Evolutionary conservation across 2,888 invertebrate genomes (phyloP).

Genomic region (Penaeus monodon): DNA sequence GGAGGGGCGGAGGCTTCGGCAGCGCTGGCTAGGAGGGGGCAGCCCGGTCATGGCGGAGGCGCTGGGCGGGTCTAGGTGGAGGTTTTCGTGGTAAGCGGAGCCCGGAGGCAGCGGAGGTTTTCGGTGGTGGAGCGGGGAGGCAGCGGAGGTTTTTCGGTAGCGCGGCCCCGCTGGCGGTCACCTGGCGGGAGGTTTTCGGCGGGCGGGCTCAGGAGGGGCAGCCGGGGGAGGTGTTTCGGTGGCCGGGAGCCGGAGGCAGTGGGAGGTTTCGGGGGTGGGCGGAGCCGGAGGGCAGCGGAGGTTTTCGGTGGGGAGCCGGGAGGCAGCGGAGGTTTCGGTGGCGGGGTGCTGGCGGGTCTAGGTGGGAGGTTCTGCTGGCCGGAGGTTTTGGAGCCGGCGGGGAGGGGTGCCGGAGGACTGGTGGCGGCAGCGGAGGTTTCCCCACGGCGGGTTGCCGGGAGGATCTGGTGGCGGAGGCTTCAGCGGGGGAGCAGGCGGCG

Average conservation of each 20-base stretch:
- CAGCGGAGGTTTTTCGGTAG: not conserved
- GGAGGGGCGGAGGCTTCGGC: not conserved
- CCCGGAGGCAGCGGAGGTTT: not conserved
- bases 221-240: not conserved
- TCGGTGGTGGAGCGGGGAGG: slow-evolving; percentile 19
- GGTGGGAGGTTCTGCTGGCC: not conserved
- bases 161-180: not conserved
- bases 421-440: not conserved
- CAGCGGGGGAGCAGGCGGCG: not conserved
- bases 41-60: not conserved
- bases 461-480: not conserved
- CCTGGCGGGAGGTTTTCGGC: not conserved
- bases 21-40: not conserved
- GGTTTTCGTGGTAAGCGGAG: not conserved
- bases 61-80: not conserved
- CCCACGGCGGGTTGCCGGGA: not conserved
- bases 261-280: not conserved
- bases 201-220: not conserved
- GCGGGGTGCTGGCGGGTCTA: not conserved
- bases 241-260: not conserved
- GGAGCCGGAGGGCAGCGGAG: not conserved
- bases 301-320: not conserved
- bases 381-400: not conserved
- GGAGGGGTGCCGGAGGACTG: not conserved
- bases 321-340: not conserved